A percentile compares a stretch with the other conserved stretches of the same genome.
Conservation (phyloP, 2,113 vertebrate genomes). For the Hylia prasina region DNA sequence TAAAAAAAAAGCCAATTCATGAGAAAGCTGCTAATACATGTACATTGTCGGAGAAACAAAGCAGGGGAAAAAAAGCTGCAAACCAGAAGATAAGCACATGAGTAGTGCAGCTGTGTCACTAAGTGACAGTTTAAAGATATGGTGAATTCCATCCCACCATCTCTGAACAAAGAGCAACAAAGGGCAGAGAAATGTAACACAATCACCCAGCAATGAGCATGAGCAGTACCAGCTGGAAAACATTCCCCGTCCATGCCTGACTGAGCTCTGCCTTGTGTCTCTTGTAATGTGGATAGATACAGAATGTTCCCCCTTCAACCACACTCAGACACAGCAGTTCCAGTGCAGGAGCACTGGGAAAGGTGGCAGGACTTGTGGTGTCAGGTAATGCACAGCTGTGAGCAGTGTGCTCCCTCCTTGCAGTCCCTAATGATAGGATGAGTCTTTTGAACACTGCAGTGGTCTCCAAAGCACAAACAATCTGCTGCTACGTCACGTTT, state of each 20-base stretch:
- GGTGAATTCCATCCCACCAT: conserved; percentile 10
- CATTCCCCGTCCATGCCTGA: not conserved
- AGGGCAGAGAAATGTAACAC: not conserved
- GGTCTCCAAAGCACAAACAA: accelerated
- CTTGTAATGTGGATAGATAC: not conserved
- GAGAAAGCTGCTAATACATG: conserved; percentile 17
- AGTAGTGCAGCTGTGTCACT: not conserved
- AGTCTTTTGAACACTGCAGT: not conserved
- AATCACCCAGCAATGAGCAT: not conserved
- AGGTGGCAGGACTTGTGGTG: not conserved
- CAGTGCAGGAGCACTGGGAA: not conserved
- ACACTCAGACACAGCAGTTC: not conserved
- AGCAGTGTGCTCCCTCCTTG: not conserved
- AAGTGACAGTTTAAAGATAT: not conserved
- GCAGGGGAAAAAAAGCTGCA: not conserved
- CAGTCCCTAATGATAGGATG: not conserved
- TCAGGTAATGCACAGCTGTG: not conserved
- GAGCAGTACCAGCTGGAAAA: not conserved
- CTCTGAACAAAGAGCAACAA: conserved; percentile 19
- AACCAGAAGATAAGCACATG: conserved; percentile 16
- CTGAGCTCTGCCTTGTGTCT: not conserved
- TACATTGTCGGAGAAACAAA: conserved; percentile 34
- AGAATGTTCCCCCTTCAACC: not conserved
- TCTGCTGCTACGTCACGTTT: not conserved
- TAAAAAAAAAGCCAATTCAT: not conserved